phyloP scores from a whole-genome alignment of 2,797 vertebrate genomes.

The Myoxocephalus aenaeus region DNA sequence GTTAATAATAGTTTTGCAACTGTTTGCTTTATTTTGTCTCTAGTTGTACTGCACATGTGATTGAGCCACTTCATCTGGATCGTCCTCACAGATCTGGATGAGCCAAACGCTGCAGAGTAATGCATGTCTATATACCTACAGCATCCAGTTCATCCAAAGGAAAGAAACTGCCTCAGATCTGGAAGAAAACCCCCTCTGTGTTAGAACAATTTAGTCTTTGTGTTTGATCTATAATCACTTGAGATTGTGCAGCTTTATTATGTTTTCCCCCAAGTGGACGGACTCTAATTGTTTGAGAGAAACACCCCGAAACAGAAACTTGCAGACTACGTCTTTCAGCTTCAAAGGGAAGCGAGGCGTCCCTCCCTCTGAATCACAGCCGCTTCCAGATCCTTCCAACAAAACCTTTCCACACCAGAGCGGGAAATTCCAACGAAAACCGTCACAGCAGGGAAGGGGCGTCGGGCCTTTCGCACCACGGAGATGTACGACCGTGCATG shows the following conservation, averaged over 20 bases:
- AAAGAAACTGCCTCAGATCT: neutral
- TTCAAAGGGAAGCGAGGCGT: slow-evolving; percentile 57
- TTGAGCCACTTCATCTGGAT: too few species aligned
- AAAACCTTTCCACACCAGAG: slow-evolving; percentile 64
- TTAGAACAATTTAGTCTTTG: slow-evolving; percentile 7
- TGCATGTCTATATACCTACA: neutral
- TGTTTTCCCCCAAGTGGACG: slow-evolving; percentile 17
- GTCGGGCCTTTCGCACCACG: slow-evolving; percentile 40
- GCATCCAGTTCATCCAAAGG: neutral
- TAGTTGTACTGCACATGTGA: too few species aligned
- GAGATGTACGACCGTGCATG: slow-evolving; percentile 23
- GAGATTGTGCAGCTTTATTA: slow-evolving; percentile 39
- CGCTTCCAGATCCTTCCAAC: slow-evolving; percentile 62
- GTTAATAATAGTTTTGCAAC: too few species aligned
- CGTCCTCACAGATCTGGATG: too few species aligned
- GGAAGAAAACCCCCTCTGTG: neutral
- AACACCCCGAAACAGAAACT: slow-evolving; percentile 44
- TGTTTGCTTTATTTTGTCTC: too few species aligned
- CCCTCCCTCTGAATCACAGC: slow-evolving; percentile 64
- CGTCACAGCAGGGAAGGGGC: slow-evolving; percentile 70
- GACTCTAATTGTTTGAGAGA: slow-evolving; percentile 47
- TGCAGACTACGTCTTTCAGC: slow-evolving; percentile 36
- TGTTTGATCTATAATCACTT: slow-evolving; percentile 43
- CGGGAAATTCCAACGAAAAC: slow-evolving; percentile 77
- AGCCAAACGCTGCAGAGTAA: neutral